Evolutionary conservation across 2,888 invertebrate species (phyloP).

Genomic region (Hipparchia sbordonii): DNA sequence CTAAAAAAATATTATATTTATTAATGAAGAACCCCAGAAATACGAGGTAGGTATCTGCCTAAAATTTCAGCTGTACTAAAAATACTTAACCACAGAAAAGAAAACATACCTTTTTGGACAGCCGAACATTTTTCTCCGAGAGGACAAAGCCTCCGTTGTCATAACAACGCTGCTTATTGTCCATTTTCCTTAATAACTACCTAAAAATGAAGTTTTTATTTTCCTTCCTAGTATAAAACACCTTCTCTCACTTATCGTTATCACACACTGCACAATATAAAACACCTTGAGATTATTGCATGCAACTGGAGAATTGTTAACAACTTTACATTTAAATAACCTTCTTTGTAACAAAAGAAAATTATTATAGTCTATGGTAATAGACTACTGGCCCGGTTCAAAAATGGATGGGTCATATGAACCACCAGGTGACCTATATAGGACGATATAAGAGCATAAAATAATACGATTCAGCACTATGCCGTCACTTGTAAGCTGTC

Average conservation of each 20-base stretch:
- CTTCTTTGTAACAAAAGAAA: not conserved
- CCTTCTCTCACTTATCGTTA: conserved; percentile 39
- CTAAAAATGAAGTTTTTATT: conserved; percentile 25
- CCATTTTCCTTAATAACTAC: conserved; percentile 42
- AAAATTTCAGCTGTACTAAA: too few species aligned
- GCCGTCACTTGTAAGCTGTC: too few species aligned
- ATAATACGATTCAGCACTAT: too few species aligned
- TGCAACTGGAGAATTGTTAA: conserved; percentile 9
- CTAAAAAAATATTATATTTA: too few species aligned
- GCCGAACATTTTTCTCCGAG: conserved; percentile 64
- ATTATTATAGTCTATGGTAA: conserved; percentile 19
- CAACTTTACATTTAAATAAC: not conserved
- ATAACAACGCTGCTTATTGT: conserved; percentile 58
- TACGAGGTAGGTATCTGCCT: too few species aligned
- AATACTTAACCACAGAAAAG: too few species aligned
- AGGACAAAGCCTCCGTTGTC: conserved; percentile 70
- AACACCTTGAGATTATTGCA: conserved; percentile 44
- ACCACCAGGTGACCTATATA: too few species aligned
- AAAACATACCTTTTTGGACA: conserved; percentile 49
- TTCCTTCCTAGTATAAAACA: conserved; percentile 18
- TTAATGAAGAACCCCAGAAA: too few species aligned
- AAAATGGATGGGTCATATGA: too few species aligned
- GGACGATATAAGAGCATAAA: too few species aligned
- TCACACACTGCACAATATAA: conserved; percentile 40
- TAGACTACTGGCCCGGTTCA: too few species aligned